Base-by-base conservation (phyloP, 2,113 vertebrate species). In the Ceyx margarethae region DNA sequence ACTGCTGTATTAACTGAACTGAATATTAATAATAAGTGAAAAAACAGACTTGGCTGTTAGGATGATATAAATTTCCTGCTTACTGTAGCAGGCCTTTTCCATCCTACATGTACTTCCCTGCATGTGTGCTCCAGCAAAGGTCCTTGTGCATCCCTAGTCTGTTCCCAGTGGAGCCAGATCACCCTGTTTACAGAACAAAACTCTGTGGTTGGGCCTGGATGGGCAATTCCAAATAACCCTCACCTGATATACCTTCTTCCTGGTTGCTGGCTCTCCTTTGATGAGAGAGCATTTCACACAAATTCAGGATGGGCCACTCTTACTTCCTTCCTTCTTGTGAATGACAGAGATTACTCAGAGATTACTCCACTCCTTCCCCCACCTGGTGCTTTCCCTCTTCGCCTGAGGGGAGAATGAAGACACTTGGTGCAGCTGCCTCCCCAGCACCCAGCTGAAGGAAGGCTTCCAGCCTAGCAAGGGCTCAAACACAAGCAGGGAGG, bases 21-120 rank as follows among this genome's bases (percentile, higher is more conserved):
- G 67, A 76, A 69, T 94, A 94, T 76, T 91, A 89, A 91, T 81
- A 65, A 90, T 75, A 84, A 87, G 85, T 85, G 5, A 58, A 85
- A 62, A 81, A 78, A 64, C 56, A 72, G 4, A 12, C 33, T 87
- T 65, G 13, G 62, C 57, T 84, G 53, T 58, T 40, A 78, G 43
- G 65, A 67, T 76, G 68, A 42, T 20, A 8, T 1, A 53, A 42
- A 0, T 72, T 72, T 89, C 37, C 28, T 62, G 54, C 33, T 46
- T 69, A 28, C 87, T 79, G 10, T 68, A 73, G 37, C 43, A 71
- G 26, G 11, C 43, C 10, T 23, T 86, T 82, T 81, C 46, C 2
- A 2, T 81, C 46, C 53, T 33, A 61, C n/a, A 1, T 7, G 13
- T 61, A 23, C 48, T 64, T 15, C 35, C 42, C 43, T 56, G 33